Conservation (phyloP, 2,113 vertebrate species). For the Turnix velox region DNA sequence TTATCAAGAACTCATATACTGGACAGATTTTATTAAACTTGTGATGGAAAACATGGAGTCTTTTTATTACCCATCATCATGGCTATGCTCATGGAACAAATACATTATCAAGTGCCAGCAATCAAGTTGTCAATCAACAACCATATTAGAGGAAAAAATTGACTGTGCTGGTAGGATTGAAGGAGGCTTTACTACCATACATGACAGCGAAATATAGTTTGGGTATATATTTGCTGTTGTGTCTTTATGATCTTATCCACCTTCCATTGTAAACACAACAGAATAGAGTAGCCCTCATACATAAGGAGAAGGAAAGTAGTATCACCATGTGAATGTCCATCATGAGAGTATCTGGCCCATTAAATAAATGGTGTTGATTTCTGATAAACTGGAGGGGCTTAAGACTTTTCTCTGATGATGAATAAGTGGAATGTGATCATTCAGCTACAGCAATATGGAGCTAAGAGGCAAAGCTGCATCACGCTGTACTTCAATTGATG, state of each 20-base stretch:
- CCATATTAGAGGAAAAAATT: background rate
- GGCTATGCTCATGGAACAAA: background rate
- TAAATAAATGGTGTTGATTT: background rate
- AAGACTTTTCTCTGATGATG: background rate
- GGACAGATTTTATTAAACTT: slow-evolving; percentile 11
- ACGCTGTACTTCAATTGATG: no score
- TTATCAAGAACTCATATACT: background rate
- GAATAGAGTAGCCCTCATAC: background rate
- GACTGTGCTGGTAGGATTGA: background rate
- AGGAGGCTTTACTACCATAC: background rate
- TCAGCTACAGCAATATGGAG: background rate
- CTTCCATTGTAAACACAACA: background rate
- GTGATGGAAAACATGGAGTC: background rate
- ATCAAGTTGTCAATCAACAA: background rate
- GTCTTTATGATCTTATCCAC: background rate
- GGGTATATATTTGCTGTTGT: background rate
- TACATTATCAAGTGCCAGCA: background rate
- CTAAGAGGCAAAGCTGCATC: no score
- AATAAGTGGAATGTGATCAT: background rate
- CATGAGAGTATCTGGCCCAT: background rate
- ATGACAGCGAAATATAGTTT: background rate
- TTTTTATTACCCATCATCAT: background rate
- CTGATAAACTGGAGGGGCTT: background rate
- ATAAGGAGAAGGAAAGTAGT: background rate
- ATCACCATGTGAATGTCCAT: background rate